phyloP scores from a whole-genome alignment of 2,797 vertebrate species.

The Tragelaphus eurycerus region DNA sequence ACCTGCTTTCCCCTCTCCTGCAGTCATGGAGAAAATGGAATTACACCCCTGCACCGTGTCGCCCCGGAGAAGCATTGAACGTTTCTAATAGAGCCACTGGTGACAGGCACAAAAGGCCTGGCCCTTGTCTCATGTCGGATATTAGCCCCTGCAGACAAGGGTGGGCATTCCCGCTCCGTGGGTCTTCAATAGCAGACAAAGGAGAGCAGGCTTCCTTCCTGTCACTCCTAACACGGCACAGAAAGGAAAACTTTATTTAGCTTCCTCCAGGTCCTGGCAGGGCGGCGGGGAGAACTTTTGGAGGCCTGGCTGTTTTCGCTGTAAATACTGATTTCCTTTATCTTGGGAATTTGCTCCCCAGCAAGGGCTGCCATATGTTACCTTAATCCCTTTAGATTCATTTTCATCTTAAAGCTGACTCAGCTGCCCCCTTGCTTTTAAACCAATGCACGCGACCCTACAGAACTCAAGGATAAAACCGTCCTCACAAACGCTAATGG shows the following conservation, averaged over 20 bases:
- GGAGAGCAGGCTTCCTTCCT: conserved; percentile 83
- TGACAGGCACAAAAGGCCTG: conserved; percentile 83
- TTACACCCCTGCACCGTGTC: conserved; percentile 86
- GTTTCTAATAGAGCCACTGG: conserved; percentile 90
- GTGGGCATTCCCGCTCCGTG: conserved; percentile 84
- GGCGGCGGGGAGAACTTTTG: neutral
- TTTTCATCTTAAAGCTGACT: neutral
- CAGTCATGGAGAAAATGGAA: conserved; percentile 90
- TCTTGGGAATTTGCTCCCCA: neutral
- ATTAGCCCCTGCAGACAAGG: conserved; percentile 87
- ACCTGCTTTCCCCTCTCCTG: conserved; percentile 92
- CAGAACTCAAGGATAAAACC: neutral
- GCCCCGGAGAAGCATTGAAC: conserved; percentile 87
- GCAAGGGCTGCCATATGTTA: neutral
- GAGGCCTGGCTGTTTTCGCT: neutral
- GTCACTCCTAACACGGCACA: conserved; percentile 84
- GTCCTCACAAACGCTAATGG: neutral
- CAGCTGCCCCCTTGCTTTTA: neutral
- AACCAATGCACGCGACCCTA: neutral
- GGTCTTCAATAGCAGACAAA: conserved; percentile 89
- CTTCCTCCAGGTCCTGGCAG: conserved; percentile 35
- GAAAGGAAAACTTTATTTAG: conserved; percentile 94
- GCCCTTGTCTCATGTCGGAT: conserved; percentile 90
- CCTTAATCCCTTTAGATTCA: neutral
- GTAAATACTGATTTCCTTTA: neutral